These are phyloP conservation scores for Zygaena filipendulae DNA, from an alignment of 2,888 invertebrate genomes.

Conservation along the genomic window DNA sequence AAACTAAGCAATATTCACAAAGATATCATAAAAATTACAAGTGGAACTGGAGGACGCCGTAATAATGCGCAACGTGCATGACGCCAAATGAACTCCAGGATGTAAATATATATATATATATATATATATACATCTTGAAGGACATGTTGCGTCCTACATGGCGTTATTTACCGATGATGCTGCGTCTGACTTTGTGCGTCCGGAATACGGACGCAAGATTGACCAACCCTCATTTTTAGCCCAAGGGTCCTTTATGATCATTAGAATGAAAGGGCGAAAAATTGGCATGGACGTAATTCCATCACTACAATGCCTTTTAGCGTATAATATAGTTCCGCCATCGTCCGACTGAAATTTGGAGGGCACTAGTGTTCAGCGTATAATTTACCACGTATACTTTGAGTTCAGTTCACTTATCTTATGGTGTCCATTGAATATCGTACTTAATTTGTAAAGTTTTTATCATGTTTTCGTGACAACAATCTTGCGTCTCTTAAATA, in stretches of 20 bases:
- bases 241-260: conserved; percentile 5
- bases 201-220: conserved; percentile 12
- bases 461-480: conserved; percentile 5
- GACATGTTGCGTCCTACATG: conserved; percentile 8
- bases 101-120: conserved; percentile 6
- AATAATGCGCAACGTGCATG: conserved; percentile 1
- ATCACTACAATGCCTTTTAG: conserved; percentile 6
- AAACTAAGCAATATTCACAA: conserved; percentile 2
- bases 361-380: conserved; percentile 4
- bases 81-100: conserved; percentile 1
- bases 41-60: conserved; percentile 4
- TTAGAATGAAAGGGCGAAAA: conserved; percentile 10
- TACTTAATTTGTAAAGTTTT: conserved; percentile 6
- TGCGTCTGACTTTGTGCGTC: conserved; percentile 9
- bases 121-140: too few relatives aligned
- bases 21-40: conserved; percentile 1
- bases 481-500: conserved; percentile 7
- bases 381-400: conserved; percentile 5
- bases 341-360: conserved; percentile 7
- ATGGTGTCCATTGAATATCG: conserved; percentile 6
- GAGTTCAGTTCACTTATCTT: too few relatives aligned
- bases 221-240: conserved; percentile 10
- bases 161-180: conserved; percentile 7
- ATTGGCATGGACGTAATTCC: conserved; percentile 10
- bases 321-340: conserved; percentile 7